Base-by-base conservation (phyloP, 2,113 vertebrate species). In the Sardina pilchardus region DNA sequence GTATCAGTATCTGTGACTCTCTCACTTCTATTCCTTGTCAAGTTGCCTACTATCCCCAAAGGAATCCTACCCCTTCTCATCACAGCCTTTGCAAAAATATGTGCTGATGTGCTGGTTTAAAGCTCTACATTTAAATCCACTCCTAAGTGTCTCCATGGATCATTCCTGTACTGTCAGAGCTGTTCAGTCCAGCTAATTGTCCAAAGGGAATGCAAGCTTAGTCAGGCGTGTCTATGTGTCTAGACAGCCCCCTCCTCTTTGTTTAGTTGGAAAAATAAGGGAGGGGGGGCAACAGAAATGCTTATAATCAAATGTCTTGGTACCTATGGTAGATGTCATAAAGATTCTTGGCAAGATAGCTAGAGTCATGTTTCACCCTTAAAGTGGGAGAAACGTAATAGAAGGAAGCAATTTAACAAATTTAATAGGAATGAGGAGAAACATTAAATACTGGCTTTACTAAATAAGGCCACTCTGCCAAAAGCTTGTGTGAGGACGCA, bases 381-480 rank as follows among this genome's bases (percentile, higher is more conserved):
- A 82, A 78, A 59, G 48, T 36, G n/a, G 47, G 53, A 83, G 42
- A 82, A 82, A 53, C 44, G 42, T 34, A 86, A 34, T 45, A 82
- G 81, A 39, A 39, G 81, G 78, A 82, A 82, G 42, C 44, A 78
- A 84, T 86, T 88, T 83, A 56, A 83, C 81, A 63, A 87, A 47
- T 17, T 84, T 71, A 84, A 1, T 16, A 30, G 30, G 16, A 36
- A 14, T 63, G 89, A 87, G 36, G 26, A 87, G 86, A 82, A 83
- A 85, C 87, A 89, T 91, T 91, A 78, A 89, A 88, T 84, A 83
- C 88, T 88, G 84, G 85, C 67, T 90, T 94, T 91, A 91, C 91
- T 94, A 94, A 95, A 94, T 93, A 94, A 92, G 93, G 93, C 53
- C 92, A 91, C 80, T 91, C 81, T 90, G 92, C 90, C 91, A 93